A percentile compares a stretch with the other conserved stretches of the same genome.
Conservation (phyloP, 1,140 invertebrate genomes). For the Spodoptera litura region DNA sequence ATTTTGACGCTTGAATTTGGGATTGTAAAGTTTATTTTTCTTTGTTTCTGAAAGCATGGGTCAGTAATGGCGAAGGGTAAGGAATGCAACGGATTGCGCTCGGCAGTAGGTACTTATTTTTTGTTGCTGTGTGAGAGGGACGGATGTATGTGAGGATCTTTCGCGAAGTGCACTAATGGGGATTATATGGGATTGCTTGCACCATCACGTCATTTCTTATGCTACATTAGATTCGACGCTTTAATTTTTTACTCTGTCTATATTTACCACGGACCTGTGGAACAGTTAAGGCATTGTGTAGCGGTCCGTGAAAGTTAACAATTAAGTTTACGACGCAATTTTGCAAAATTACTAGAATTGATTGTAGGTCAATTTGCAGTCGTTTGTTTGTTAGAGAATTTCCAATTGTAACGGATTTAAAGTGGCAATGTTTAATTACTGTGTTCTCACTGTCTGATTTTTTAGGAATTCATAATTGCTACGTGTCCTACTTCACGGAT, state of each 20-base stretch:
- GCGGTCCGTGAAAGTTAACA: conserved; percentile 39
- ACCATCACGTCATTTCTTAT: conserved; percentile 58
- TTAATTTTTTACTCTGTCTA: conserved; percentile 48
- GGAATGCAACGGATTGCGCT: conserved; percentile 81
- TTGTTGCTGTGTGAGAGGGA: conserved; percentile 76
- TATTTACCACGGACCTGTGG: conserved; percentile 15
- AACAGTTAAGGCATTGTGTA: conserved; percentile 36
- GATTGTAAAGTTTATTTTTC: conserved; percentile 31
- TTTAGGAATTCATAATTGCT: conserved; percentile 3
- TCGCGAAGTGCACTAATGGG: conserved; percentile 82
- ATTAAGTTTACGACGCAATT: conserved; percentile 41
- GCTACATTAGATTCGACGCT: conserved; percentile 51
- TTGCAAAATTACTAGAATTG: conserved; percentile 27
- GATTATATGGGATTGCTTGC: conserved; percentile 75
- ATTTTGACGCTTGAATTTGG: conserved; percentile 5
- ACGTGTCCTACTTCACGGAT: not conserved
- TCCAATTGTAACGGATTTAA: conserved; percentile 29
- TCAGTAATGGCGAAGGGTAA: conserved; percentile 65
- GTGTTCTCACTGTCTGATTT: not conserved
- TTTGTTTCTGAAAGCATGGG: conserved; percentile 56
- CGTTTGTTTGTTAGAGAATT: conserved; percentile 24
- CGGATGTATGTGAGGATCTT: conserved; percentile 63
- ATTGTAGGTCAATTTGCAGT: conserved; percentile 38
- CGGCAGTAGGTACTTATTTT: conserved; percentile 79
- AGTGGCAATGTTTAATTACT: conserved; percentile 8